These are phyloP conservation scores for Polyommatus icarus DNA, from an alignment of 2,888 invertebrate genomes.

Conservation along the genomic window DNA sequence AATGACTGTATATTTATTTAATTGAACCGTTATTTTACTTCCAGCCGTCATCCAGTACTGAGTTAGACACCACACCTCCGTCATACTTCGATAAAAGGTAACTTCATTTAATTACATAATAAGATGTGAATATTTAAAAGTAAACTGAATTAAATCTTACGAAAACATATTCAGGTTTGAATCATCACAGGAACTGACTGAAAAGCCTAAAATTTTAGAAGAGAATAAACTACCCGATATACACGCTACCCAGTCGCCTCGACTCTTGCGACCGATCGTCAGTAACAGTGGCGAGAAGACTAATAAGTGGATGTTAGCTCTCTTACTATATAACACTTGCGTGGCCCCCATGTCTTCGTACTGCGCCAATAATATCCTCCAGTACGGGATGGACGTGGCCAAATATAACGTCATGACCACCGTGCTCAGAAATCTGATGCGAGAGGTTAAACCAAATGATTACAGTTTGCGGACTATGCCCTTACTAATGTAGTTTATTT, in stretches of 20 bases:
- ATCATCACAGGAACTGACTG: slow-evolving; percentile 54
- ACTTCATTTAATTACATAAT: slow-evolving; percentile 41
- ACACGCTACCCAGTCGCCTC: slow-evolving; percentile 33
- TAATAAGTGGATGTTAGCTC: slow-evolving; percentile 67
- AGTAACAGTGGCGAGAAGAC: slow-evolving; percentile 48
- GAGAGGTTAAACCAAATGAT: slow-evolving; percentile 53
- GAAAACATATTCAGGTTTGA: slow-evolving; percentile 55
- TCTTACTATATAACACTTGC: slow-evolving; percentile 70
- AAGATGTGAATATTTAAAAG: slow-evolving; percentile 24
- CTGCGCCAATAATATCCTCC: slow-evolving; percentile 64
- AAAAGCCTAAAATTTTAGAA: slow-evolving; percentile 34
- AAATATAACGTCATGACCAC: slow-evolving; percentile 63
- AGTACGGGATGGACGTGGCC: slow-evolving; percentile 70
- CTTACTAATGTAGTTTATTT: slow-evolving; percentile 50
- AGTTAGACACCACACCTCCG: slow-evolving; percentile 57
- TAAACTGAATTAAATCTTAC: slow-evolving; percentile 29
- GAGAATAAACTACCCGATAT: slow-evolving; percentile 17
- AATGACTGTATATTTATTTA: not conserved
- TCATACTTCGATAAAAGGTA: slow-evolving; percentile 68
- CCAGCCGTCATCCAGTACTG: slow-evolving; percentile 62
- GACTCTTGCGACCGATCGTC: slow-evolving; percentile 44
- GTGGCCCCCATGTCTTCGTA: slow-evolving; percentile 69
- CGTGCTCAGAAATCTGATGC: slow-evolving; percentile 60
- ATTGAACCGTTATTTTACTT: slow-evolving; percentile 20
- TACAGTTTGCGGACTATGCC: slow-evolving; percentile 63